A percentile compares a stretch with the other conserved stretches of the same genome.
Conservation (phyloP, 2,888 invertebrate species). For the Diadegma fenestrale region DNA sequence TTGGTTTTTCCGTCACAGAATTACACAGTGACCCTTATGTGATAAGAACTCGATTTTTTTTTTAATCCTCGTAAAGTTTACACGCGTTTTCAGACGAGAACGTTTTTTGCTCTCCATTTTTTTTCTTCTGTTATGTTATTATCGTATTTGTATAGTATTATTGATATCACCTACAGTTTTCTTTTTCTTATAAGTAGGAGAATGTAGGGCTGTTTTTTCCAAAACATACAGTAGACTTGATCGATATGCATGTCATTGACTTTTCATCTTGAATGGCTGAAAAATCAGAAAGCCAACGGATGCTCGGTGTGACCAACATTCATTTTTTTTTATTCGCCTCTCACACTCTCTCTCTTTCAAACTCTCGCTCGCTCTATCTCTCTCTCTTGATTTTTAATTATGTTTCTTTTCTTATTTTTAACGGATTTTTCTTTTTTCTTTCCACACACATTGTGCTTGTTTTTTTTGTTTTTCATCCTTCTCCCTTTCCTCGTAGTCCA, state of each 20-base stretch:
- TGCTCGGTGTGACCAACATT: slow-evolving; percentile 54
- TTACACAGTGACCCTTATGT: slow-evolving; percentile 69
- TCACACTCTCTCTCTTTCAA: slow-evolving; percentile 46
- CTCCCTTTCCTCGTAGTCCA: slow-evolving; percentile 69
- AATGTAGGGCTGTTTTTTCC: slow-evolving; percentile 67
- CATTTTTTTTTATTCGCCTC: slow-evolving; percentile 34
- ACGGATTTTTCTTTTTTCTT: slow-evolving; percentile 55
- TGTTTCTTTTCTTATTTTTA: slow-evolving; percentile 39
- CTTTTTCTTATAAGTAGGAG: slow-evolving; percentile 69
- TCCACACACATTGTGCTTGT: slow-evolving; percentile 39
- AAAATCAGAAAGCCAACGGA: slow-evolving; percentile 64
- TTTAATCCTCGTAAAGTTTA: slow-evolving; percentile 48
- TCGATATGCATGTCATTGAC: slow-evolving; percentile 64
- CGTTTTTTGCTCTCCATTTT: slow-evolving; percentile 46
- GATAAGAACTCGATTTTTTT: slow-evolving; percentile 53
- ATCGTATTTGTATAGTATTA: slow-evolving; percentile 70
- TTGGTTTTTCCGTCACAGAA: slow-evolving; percentile 62
- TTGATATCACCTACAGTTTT: slow-evolving; percentile 68
- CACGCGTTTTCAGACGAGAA: slow-evolving; percentile 45
- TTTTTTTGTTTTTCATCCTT: slow-evolving; percentile 28
- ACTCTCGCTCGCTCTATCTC: slow-evolving; percentile 55
- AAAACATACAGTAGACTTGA: slow-evolving; percentile 71
- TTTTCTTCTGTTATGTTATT: slow-evolving; percentile 62
- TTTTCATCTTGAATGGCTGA: slow-evolving; percentile 48
- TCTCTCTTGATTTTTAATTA: slow-evolving; percentile 21